These are phyloP conservation scores for Melitaea cinxia DNA, from an alignment of 1,140 invertebrate genomes.

Conservation along the genomic window DNA sequence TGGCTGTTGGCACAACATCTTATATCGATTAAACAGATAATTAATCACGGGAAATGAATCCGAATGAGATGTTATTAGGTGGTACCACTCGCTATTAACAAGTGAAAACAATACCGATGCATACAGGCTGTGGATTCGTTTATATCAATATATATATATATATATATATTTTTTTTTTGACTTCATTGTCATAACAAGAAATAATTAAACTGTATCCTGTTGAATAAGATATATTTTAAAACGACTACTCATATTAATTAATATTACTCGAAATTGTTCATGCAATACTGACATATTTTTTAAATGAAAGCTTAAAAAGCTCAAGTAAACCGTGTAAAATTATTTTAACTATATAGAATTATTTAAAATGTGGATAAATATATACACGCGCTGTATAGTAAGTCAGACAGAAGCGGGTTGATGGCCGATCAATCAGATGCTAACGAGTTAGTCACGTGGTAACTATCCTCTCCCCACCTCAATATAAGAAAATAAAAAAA, in stretches of 20 bases:
- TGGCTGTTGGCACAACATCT: constrained; percentile 80
- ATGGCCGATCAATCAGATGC: constrained; percentile 75
- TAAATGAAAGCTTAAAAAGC: no score
- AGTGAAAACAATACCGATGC: constrained; percentile 76
- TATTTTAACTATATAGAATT: no score
- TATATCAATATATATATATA: background rate
- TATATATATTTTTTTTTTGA: background rate
- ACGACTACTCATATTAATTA: no score
- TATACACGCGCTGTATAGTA: constrained; percentile 52
- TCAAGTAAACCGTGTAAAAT: no score
- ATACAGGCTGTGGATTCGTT: constrained; percentile 48
- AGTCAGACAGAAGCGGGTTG: constrained; percentile 44
- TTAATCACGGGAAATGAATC: constrained; percentile 81
- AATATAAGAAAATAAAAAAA: constrained; percentile 13
- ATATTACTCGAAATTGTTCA: no score
- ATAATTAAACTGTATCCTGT: no score
- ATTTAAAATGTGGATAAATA: no score
- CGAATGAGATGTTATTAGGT: constrained; percentile 82
- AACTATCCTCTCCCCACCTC: constrained; percentile 39
- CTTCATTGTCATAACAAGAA: no score
- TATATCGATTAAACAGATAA: constrained; percentile 82
- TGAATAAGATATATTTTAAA: no score
- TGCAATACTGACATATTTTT: no score
- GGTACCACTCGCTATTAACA: constrained; percentile 80
- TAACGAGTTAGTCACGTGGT: constrained; percentile 70